phyloP scores from a whole-genome alignment of 2,797 vertebrate genomes.

The Smutsia temminckii region DNA sequence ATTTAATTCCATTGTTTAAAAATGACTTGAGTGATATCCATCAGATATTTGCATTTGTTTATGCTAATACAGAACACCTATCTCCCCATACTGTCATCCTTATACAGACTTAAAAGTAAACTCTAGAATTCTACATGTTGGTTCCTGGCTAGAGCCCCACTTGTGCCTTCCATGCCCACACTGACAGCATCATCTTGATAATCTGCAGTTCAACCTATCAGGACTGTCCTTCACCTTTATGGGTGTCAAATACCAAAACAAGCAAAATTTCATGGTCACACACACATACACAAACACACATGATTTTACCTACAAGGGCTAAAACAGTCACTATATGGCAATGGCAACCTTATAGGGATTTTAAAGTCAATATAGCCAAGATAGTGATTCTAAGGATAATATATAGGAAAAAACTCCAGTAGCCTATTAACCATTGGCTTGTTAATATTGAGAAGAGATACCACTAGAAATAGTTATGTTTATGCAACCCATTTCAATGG shows the following conservation, averaged over 20 bases:
- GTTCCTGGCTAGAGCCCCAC: background rate
- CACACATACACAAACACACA: background rate
- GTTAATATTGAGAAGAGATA: background rate
- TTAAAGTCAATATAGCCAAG: background rate
- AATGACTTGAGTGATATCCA: background rate
- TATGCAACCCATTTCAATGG: background rate
- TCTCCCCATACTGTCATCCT: background rate
- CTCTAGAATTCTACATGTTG: background rate
- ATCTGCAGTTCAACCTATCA: no score
- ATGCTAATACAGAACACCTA: background rate
- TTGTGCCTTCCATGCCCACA: background rate
- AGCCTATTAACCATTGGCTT: background rate
- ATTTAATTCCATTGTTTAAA: background rate
- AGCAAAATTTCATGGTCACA: background rate
- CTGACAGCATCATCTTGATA: background rate
- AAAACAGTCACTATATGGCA: background rate
- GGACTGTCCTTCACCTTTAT: background rate
- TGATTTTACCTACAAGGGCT: background rate
- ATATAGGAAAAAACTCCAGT: background rate
- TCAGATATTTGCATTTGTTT: background rate
- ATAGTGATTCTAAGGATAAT: background rate
- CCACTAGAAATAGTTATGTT: background rate
- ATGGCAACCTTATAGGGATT: background rate
- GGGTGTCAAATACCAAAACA: background rate
- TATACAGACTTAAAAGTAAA: background rate